A percentile compares a stretch with the other conserved stretches of the same genome.
These are phyloP conservation scores for Perca fluviatilis DNA, from an alignment of 2,113 vertebrate genomes.

Conservation along the genomic window DNA sequence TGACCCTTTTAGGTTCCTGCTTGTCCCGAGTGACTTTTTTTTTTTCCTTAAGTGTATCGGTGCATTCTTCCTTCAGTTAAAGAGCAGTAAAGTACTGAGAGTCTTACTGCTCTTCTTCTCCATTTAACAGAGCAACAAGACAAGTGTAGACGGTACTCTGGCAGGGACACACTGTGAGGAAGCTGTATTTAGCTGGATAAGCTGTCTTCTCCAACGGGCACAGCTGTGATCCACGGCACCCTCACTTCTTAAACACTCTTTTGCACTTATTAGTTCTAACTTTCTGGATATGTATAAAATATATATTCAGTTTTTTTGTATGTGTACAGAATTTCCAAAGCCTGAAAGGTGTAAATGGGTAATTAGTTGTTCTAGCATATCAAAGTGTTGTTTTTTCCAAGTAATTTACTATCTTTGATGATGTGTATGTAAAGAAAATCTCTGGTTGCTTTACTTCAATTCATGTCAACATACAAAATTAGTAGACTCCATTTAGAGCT, in stretches of 20 bases:
- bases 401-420: background rate
- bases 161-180: slow-evolving; percentile 62
- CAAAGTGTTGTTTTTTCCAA: slow-evolving; percentile 6
- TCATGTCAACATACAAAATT: background rate
- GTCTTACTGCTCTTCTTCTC: slow-evolving; percentile 47
- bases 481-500: background rate
- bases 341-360: background rate
- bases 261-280: slow-evolving; percentile 51
- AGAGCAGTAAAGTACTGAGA: slow-evolving; percentile 8
- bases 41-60: slow-evolving; percentile 4
- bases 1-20: slow-evolving; percentile 22
- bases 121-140: slow-evolving; percentile 75
- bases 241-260: slow-evolving; percentile 12
- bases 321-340: slow-evolving; percentile 22
- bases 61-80: background rate
- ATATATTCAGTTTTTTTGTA: background rate
- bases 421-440: background rate
- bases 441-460: background rate
- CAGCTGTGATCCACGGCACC: background rate
- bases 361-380: slow-evolving; percentile 10
- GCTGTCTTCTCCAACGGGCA: background rate
- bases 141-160: slow-evolving; percentile 61
- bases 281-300: background rate
- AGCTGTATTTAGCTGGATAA: background rate
- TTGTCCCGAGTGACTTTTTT: slow-evolving; percentile 18